Conservation (phyloP, 2,797 vertebrate genomes). For the Cuculus canorus region DNA sequence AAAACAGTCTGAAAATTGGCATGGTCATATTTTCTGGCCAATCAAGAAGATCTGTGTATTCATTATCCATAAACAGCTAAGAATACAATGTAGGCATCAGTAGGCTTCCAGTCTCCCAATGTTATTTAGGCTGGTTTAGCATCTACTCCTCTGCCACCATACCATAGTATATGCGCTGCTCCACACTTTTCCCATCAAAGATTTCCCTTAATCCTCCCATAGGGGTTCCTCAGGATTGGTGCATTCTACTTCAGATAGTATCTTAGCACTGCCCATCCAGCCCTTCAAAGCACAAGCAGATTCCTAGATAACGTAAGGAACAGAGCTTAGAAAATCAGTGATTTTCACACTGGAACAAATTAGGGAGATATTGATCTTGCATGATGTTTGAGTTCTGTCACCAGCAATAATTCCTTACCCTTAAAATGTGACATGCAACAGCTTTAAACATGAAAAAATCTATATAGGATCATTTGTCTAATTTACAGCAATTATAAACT, state of each 20-base stretch:
- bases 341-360: background rate
- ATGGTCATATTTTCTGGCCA: background rate
- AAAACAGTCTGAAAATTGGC: background rate
- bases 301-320: background rate
- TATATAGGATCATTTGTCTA: background rate
- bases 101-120: background rate
- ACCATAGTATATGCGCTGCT: rapidly evolving
- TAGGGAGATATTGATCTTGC: background rate
- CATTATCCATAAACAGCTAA: background rate
- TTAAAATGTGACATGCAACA: background rate
- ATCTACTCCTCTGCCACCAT: background rate
- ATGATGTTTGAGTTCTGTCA: background rate
- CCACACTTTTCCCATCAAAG: background rate
- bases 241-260: background rate
- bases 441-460: background rate
- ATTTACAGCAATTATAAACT: background rate
- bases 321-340: background rate
- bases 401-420: background rate
- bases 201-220: background rate
- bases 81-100: background rate
- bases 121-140: background rate
- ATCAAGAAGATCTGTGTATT: background rate
- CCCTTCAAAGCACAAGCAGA: background rate
- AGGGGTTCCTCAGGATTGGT: background rate
- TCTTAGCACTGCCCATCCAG: background rate